Base-by-base conservation (phyloP, 2,113 vertebrate genomes). In the Zosterops borbonicus region DNA sequence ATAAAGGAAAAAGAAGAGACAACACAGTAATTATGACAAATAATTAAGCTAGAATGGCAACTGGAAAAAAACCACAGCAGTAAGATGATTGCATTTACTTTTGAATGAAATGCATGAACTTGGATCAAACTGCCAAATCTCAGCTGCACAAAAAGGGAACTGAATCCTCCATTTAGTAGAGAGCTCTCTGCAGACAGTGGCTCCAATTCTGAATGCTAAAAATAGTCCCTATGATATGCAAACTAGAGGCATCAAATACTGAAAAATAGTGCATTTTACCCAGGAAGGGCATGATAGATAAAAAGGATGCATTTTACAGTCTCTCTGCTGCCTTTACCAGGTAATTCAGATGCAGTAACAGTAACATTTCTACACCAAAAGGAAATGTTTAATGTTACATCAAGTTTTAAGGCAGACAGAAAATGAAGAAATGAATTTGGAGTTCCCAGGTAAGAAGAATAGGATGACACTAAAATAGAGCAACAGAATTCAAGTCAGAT, bases 1-100 rank as follows among this genome's bases (percentile, higher is more conserved):
- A 96, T 83, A 94, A 97, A 98, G 97, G 94, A 97, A 95, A 97
- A 96, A 95, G 77, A 95, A 96, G 80, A 97, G 83, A 96, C 83
- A 94, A 96, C 76, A 96, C 56, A 82, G 53, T 87, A 94, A 95
- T 94, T 96, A 97, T 16, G 90, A 96, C 69, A 92, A 94, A 80
- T 90, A 94, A 89, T 89, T 92, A 52, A 93, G 49, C 69, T 95
- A 49, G 62, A 94, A 91, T 64, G 56, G 75, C 59, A 93, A 95
- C 31, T 68, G n/a, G 75, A 69, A 75, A 83, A 80, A 97, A 56
- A 18, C 39, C 39, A 60, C 60, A 86, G 82, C 68, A 92, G 47
- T 55, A 87, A 80, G 62, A 93, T 68, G 58, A 83, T 35, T 68
- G 56, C 53, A 55, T 96, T 86, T 76, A 86, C 76, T 92, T 90